Base-by-base conservation (phyloP, 1,140 invertebrate genomes). In the Dreissena polymorpha region DNA sequence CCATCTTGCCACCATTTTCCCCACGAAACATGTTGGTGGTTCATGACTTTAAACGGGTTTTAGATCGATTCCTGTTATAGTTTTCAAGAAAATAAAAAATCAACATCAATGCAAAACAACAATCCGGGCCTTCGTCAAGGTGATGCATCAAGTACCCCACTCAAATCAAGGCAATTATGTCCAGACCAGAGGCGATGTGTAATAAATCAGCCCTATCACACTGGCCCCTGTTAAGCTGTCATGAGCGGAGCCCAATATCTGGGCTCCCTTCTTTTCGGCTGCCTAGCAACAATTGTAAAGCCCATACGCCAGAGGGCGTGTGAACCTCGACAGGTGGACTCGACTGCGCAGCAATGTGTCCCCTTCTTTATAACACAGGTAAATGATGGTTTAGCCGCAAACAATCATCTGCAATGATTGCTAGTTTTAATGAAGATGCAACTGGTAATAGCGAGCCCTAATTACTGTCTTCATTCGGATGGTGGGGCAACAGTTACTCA, bases 271-370 rank as follows among this genome's bases (percentile, higher is more conserved):
- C 21, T 60, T 60, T 60, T 18, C 21, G 2, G 16, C 21, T 23
- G 16, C 57, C 16, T 60, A 60, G 57, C 57, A 68, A 68, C 21
- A 21, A 68, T 68, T 68, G 67, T 68, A n/a, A 69, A 71, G 68
- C n/a, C 55, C 25, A 63, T 7, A 27, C 10, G 53, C 27, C 29
- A 21, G 55, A n/a, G 29, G 18, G 25, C 8, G 78, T 63, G 60
- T 82, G 70, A 72, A 82, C 39, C 70, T 67, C 55, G 79, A 74
- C 79, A 82, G 70, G 79, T 82, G 71, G 65, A 72, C 78, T 49
- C 63, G 53, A 72, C 65, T 51, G 21, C 14, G 18, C 27, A 13
- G 79, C 60, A 39, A 39, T 39, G 39, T 39, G 39, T 39, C 39
- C 39, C 39, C 69, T 18, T 27, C 49, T 81, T 74, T 73, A 82